These are phyloP conservation scores for Anthophora plumipes DNA, from an alignment of 2,888 invertebrate genomes.

Conservation along the genomic window DNA sequence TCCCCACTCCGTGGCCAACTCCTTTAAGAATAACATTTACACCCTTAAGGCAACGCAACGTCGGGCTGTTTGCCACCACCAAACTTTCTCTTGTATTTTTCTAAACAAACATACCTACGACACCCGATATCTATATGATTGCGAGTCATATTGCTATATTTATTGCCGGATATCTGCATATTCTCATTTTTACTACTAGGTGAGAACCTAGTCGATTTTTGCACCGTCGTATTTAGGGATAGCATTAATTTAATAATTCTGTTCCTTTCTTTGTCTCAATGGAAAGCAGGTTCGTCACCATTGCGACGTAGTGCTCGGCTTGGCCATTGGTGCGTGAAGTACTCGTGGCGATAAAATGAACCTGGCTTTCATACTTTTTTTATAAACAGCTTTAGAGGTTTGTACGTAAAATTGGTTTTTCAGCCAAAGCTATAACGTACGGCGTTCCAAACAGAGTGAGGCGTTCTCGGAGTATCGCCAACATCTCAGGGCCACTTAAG, in stretches of 20 bases:
- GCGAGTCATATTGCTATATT: too few species aligned
- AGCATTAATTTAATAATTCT: slow-evolving; percentile 19
- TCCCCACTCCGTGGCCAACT: too few species aligned
- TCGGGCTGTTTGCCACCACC: too few species aligned
- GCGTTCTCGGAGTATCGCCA: neutral
- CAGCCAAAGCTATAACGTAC: neutral
- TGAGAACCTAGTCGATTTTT: slow-evolving; percentile 22
- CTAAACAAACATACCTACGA: too few species aligned
- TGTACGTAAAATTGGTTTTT: slow-evolving; percentile 27
- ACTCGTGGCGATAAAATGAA: slow-evolving; percentile 10
- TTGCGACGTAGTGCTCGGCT: slow-evolving; percentile 21
- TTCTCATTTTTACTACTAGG: too few species aligned
- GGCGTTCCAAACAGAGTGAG: slow-evolving; percentile 25
- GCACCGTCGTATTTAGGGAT: slow-evolving; percentile 6
- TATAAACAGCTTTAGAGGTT: slow-evolving; percentile 10
- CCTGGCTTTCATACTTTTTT: neutral
- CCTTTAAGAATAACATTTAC: too few species aligned
- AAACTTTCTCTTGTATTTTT: too few species aligned
- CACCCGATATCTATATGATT: too few species aligned
- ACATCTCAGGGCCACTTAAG: slow-evolving; percentile 3
- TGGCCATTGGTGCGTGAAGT: too few species aligned
- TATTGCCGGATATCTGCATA: too few species aligned
- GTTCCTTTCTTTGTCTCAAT: neutral
- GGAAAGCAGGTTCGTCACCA: neutral
- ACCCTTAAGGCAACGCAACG: too few species aligned